phyloP scores from a whole-genome alignment of 2,888 invertebrate genomes.

The Cheilosia pagana region DNA sequence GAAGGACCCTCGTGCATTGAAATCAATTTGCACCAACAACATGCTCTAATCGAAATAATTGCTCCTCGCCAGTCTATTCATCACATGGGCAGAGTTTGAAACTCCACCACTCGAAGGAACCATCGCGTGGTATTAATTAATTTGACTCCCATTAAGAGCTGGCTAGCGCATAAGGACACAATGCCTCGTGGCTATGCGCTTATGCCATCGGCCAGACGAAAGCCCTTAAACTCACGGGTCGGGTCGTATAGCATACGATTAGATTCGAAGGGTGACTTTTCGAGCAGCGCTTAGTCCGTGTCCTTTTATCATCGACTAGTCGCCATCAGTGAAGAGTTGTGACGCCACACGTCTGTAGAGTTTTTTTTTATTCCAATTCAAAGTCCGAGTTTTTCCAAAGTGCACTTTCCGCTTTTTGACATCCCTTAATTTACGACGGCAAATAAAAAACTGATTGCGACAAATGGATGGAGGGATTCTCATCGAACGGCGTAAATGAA shows the following conservation, averaged over 20 bases:
- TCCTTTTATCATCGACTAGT: conserved; percentile 21
- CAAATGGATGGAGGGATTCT: conserved; percentile 33
- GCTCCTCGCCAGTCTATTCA: background rate
- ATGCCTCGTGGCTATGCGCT: background rate
- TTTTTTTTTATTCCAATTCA: conserved; percentile 26
- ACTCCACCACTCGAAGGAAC: conserved; percentile 9
- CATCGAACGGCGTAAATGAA: conserved; percentile 16
- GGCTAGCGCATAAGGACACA: background rate
- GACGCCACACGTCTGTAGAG: conserved; percentile 31
- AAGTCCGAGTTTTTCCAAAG: conserved; percentile 26
- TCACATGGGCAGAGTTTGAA: background rate
- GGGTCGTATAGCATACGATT: background rate
- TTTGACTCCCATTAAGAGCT: conserved; percentile 27
- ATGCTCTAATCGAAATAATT: conserved; percentile 34
- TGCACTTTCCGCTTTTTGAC: background rate
- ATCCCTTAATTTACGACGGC: conserved; percentile 7
- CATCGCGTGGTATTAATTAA: conserved; percentile 36
- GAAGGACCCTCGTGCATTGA: background rate
- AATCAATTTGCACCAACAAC: conserved; percentile 17
- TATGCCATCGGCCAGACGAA: background rate
- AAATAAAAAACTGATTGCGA: conserved; percentile 19
- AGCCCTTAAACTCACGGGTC: conserved; percentile 3
- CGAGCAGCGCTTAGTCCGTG: conserved; percentile 3
- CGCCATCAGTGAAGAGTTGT: conserved; percentile 11
- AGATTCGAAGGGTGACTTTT: background rate